Evolutionary conservation across 2,888 invertebrate species (phyloP).

Genomic region (Druceiella hillmani): DNA sequence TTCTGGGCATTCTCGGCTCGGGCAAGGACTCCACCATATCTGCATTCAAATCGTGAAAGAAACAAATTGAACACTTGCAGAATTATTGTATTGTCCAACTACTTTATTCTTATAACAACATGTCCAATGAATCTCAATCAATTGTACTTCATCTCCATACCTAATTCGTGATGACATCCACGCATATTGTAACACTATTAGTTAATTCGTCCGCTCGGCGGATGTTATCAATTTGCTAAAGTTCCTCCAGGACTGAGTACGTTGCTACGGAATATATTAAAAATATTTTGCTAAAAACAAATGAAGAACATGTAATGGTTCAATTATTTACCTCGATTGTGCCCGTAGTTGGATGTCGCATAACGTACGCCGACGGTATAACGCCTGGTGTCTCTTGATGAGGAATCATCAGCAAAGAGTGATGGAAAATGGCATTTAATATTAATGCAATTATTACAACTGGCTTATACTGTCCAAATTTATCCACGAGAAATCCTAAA

Average conservation of each 20-base stretch:
- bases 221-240: slow-evolving; percentile 51
- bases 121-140: no score
- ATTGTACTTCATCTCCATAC: slow-evolving; percentile 43
- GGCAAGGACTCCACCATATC: slow-evolving; percentile 83
- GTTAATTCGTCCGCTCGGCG: slow-evolving; percentile 46
- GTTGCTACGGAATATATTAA: slow-evolving; percentile 18
- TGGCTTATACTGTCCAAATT: slow-evolving; percentile 79
- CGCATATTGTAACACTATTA: slow-evolving; percentile 36
- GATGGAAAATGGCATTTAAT: slow-evolving; percentile 73
- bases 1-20: slow-evolving; percentile 72
- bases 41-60: slow-evolving; percentile 25
- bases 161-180: slow-evolving; percentile 36
- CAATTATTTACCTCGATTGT: slow-evolving; percentile 57
- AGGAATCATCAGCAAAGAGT: slow-evolving; percentile 71
- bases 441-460: slow-evolving; percentile 74
- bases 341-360: slow-evolving; percentile 66
- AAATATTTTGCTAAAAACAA: slow-evolving; percentile 18
- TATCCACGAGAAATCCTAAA: slow-evolving; percentile 78
- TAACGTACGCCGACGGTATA: slow-evolving; percentile 69
- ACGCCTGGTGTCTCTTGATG: slow-evolving; percentile 73
- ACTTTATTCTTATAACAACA: no score
- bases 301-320: slow-evolving; percentile 17
- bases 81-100: no score
- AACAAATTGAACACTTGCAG: background rate
- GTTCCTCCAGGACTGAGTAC: slow-evolving; percentile 42